These are phyloP conservation scores for Okamejei kenojei DNA, from an alignment of 2,797 vertebrate species.

Conservation along the genomic window DNA sequence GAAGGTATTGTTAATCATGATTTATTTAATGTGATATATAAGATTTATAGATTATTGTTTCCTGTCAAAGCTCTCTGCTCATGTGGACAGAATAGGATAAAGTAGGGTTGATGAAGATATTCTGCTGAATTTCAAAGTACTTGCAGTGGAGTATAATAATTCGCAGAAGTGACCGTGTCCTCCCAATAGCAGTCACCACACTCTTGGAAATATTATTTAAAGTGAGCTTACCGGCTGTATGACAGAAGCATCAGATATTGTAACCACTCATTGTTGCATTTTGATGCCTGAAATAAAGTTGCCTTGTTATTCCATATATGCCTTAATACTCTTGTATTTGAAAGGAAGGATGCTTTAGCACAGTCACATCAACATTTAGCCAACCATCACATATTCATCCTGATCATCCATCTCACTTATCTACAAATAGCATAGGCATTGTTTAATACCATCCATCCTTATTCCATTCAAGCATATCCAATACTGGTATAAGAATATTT, in stretches of 20 bases:
- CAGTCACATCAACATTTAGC: too few relatives aligned
- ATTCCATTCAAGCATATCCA: background rate
- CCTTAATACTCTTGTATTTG: background rate
- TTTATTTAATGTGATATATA: too few relatives aligned
- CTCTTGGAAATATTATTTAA: background rate
- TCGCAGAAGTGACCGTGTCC: background rate
- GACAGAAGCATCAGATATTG: background rate
- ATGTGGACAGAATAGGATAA: background rate
- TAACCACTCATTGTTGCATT: background rate
- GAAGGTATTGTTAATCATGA: too few relatives aligned
- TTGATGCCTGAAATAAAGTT: background rate
- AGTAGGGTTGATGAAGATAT: background rate
- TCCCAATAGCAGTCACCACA: background rate
- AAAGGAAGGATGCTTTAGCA: background rate
- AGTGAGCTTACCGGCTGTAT: background rate
- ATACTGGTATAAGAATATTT: background rate
- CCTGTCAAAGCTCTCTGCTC: background rate
- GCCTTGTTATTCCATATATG: background rate
- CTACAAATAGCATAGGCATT: background rate
- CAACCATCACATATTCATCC: background rate
- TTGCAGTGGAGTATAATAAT: background rate
- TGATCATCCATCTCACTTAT: background rate
- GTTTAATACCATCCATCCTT: background rate
- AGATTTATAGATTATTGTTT: too few relatives aligned
- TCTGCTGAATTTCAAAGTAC: background rate